phyloP scores from a whole-genome alignment of 1,140 invertebrate species.

The Pentalonia nigronervosa region DNA sequence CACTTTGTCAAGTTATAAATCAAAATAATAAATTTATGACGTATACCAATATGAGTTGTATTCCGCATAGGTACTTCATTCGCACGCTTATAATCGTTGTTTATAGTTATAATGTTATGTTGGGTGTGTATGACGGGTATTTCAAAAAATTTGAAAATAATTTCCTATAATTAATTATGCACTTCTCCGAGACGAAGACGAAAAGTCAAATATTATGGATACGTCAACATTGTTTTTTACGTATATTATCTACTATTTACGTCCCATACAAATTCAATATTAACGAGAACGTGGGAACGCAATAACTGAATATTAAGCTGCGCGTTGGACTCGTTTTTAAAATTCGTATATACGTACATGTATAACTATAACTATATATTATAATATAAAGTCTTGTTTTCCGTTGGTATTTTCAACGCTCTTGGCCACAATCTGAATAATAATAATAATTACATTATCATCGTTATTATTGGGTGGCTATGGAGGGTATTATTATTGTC shows the following conservation, averaged over 20 bases:
- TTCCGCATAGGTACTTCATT: neutral
- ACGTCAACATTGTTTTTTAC: neutral
- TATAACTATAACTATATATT: neutral
- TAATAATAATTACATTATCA: neutral
- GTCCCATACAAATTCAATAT: neutral
- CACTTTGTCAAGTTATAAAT: neutral
- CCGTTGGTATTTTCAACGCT: neutral
- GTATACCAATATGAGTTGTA: neutral
- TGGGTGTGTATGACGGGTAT: neutral
- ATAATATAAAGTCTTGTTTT: neutral
- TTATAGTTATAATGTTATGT: too few species aligned
- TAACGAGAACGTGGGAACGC: slow-evolving; percentile 11
- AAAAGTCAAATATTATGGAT: neutral
- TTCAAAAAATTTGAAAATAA: neutral
- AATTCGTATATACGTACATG: neutral
- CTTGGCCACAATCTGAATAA: neutral
- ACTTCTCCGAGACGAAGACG: neutral
- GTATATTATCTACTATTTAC: neutral
- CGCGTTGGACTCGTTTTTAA: neutral
- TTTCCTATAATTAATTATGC: neutral
- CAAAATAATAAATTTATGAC: neutral
- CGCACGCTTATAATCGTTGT: neutral
- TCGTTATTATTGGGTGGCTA: neutral
- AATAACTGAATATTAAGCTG: neutral
- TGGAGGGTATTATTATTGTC: neutral